These are phyloP conservation scores for Dendrocopos noguchii DNA, from an alignment of 2,113 vertebrate species.

Conservation along the genomic window DNA sequence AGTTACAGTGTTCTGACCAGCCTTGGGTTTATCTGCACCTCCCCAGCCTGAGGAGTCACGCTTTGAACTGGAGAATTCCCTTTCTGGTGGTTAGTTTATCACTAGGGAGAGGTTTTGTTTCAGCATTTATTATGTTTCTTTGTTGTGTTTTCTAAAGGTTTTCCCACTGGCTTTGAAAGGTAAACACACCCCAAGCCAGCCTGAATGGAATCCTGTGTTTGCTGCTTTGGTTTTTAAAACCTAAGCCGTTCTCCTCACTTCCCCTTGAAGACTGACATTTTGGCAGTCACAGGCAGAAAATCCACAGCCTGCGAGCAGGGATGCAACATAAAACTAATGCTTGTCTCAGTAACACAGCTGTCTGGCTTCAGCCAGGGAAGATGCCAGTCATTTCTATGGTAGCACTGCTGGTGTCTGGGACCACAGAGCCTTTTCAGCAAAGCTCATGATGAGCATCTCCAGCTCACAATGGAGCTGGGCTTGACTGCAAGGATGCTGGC, in stretches of 20 bases:
- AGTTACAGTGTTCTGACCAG: background rate
- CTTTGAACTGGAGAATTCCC: background rate
- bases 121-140: background rate
- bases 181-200: background rate
- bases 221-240: background rate
- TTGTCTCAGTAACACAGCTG: background rate
- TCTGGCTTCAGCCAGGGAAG: background rate
- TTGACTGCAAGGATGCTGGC: background rate
- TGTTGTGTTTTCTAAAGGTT: background rate
- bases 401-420: background rate
- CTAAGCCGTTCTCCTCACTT: background rate
- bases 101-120: background rate
- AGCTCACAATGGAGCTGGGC: background rate
- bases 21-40: background rate
- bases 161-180: background rate
- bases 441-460: background rate
- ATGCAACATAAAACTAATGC: background rate
- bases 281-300: conserved; percentile 4
- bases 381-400: background rate
- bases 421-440: background rate
- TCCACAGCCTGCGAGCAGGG: background rate
- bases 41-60: background rate
- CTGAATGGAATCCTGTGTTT: background rate
- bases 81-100: background rate
- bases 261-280: background rate